These are phyloP conservation scores for Melolontha melolontha DNA, from an alignment of 2,888 invertebrate genomes.

Conservation along the genomic window DNA sequence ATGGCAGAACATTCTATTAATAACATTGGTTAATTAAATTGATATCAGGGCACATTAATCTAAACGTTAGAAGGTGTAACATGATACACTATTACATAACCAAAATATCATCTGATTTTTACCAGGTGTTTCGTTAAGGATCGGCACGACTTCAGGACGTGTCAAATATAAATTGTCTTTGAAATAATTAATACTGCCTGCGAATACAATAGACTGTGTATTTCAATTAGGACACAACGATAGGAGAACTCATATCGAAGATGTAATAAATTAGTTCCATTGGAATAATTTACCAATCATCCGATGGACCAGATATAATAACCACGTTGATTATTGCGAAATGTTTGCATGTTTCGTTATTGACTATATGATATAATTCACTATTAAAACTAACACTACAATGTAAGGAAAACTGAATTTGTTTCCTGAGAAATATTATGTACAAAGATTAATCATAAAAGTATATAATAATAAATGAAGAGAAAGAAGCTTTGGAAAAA, in stretches of 20 bases:
- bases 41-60: no score
- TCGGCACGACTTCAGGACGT: constrained; percentile 2
- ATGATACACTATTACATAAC: constrained; percentile 6
- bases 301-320: background rate
- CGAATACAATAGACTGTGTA: constrained; percentile 15
- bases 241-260: constrained; percentile 10
- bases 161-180: constrained; percentile 27
- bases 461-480: no score
- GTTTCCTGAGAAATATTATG: no score
- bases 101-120: constrained; percentile 3
- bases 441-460: no score
- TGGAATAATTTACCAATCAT: constrained; percentile 18
- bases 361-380: background rate
- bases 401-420: no score
- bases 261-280: constrained; percentile 29
- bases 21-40: background rate
- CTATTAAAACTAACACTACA: no score
- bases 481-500: no score
- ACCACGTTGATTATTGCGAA: constrained; percentile 1
- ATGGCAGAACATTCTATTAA: background rate
- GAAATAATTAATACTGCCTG: constrained; percentile 18
- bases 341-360: background rate
- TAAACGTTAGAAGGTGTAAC: no score
- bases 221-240: constrained; percentile 16
- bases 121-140: constrained; percentile 12